Evolutionary conservation across 2,888 invertebrate genomes (phyloP).

Genomic region (Rhabditophanes sp.): DNA sequence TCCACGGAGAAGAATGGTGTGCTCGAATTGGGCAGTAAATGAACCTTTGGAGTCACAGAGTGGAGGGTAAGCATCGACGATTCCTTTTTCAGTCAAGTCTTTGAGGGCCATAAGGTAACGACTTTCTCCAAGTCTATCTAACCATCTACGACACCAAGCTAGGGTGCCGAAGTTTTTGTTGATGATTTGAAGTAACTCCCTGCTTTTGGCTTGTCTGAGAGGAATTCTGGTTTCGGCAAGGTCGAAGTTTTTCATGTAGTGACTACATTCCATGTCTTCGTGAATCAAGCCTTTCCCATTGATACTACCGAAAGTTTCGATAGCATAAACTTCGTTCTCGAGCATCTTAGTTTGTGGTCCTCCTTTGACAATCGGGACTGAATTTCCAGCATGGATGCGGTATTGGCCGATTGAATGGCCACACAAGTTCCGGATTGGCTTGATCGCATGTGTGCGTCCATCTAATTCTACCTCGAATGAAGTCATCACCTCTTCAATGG

Average conservation of each 20-base stretch:
- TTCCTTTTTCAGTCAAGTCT: constrained; percentile 88
- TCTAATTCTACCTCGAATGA: constrained; percentile 93
- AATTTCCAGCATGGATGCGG: constrained; percentile 73
- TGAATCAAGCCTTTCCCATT: constrained; percentile 76
- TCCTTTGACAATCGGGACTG: constrained; percentile 96
- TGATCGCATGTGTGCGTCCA: constrained; percentile 78
- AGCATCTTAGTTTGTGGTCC: constrained; percentile 96
- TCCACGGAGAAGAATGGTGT: constrained; percentile 85
- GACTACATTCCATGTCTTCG: constrained; percentile 97
- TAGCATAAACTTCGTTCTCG: constrained; percentile 47
- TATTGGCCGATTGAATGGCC: constrained; percentile 97
- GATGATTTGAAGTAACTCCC: constrained; percentile 71
- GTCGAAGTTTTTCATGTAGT: constrained; percentile 70
- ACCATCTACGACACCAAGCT: constrained; percentile 95
- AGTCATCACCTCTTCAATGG: constrained; percentile 96
- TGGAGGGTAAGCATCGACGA: constrained; percentile 95
- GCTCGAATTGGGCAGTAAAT: constrained; percentile 97
- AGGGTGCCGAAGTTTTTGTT: constrained; percentile 92
- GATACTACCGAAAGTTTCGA: constrained; percentile 97
- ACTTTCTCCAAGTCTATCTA: constrained; percentile 85
- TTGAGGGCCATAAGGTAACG: constrained; percentile 96
- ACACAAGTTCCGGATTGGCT: constrained; percentile 90
- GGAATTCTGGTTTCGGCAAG: background rate
- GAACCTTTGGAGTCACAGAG: constrained; percentile 89
- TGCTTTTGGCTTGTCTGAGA: constrained; percentile 68